Evolutionary conservation across 2,797 vertebrate genomes (phyloP), one percentile per base, ranked within the genome.

Genomic region (Catostomus latipinnis): DNA sequence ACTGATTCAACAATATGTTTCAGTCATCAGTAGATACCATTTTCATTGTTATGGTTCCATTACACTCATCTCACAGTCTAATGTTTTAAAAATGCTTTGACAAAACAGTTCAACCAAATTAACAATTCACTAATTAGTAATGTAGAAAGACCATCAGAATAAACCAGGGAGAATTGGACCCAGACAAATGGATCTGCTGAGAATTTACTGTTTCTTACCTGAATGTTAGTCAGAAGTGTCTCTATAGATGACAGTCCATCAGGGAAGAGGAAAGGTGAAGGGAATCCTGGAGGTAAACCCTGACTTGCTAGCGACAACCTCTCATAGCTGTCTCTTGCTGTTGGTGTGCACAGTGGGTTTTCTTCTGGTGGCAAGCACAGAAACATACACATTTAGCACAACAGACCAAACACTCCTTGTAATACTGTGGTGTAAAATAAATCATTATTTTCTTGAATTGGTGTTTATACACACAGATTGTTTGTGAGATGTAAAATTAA

Each of bases 231-330:
- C 92, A 99, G 95, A 78, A 99, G 97, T 63, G 98, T 99, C 94
- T 99, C 98, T 96, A 99, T 99, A 88, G 98, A 99, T 84, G 98
- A 99, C 90, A 99, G 80, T 86, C 98, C 98, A 80, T 99, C 98
- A 82, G 98, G 98, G 91, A 99, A 99, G 83, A 99, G 96, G 84
- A 99, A 99, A 84, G 98, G 97, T 88, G 98, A 98, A 43, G 97
- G 97, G 87, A 99, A 99, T 79, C 98, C 98, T 0, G 97, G 97
- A 87, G 96, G 98, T 82, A 99, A 94, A 80, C 93, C 95, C 88
- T 98, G 97, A 87, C 97, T 95, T 74, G 96, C 94, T 91, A 99
- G 87, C 87, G 98, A 96, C 93, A 99, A 94, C 95, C 98, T 96
- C 93, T 99, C 98, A 85, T 98, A 97, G 92, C 96, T 96, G 90